phyloP scores from a whole-genome alignment of 2,888 invertebrate genomes.

The Drosophila borborema region DNA sequence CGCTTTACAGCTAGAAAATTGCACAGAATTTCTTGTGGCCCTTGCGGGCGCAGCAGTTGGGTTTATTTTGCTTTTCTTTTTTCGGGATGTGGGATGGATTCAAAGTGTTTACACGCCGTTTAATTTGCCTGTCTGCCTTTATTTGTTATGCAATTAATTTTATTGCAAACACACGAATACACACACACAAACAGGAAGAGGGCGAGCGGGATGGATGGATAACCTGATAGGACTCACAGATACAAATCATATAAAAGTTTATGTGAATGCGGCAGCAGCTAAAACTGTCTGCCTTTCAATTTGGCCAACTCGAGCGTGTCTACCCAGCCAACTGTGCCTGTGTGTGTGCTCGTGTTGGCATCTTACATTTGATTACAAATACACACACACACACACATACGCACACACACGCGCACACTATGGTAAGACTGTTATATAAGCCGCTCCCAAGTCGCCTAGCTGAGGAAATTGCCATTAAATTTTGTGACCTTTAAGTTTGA shows the following conservation, averaged over 20 bases:
- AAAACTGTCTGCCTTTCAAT: slow-evolving; percentile 63
- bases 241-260: slow-evolving; percentile 70
- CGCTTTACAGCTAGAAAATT: slow-evolving; percentile 42
- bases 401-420: slow-evolving; percentile 3
- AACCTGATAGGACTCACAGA: slow-evolving; percentile 49
- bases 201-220: neutral
- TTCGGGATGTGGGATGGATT: slow-evolving; percentile 39
- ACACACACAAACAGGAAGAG: slow-evolving; percentile 9
- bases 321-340: slow-evolving; percentile 46
- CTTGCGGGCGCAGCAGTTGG: slow-evolving; percentile 14
- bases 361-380: slow-evolving; percentile 55
- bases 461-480: slow-evolving; percentile 72
- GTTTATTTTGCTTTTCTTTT: neutral
- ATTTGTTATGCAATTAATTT: slow-evolving; percentile 79
- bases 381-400: slow-evolving; percentile 15
- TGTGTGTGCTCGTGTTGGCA: slow-evolving; percentile 36
- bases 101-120: slow-evolving; percentile 79
- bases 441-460: slow-evolving; percentile 39
- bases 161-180: slow-evolving; percentile 55
- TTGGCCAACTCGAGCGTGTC: slow-evolving; percentile 61
- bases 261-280: slow-evolving; percentile 59
- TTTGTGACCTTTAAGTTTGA: slow-evolving; percentile 68
- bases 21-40: slow-evolving; percentile 50
- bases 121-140: slow-evolving; percentile 76
- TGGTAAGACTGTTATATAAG: slow-evolving; percentile 51